Evolutionary conservation across 2,888 invertebrate species (phyloP).

Genomic region (Stenoptilia bipunctidactyla): DNA sequence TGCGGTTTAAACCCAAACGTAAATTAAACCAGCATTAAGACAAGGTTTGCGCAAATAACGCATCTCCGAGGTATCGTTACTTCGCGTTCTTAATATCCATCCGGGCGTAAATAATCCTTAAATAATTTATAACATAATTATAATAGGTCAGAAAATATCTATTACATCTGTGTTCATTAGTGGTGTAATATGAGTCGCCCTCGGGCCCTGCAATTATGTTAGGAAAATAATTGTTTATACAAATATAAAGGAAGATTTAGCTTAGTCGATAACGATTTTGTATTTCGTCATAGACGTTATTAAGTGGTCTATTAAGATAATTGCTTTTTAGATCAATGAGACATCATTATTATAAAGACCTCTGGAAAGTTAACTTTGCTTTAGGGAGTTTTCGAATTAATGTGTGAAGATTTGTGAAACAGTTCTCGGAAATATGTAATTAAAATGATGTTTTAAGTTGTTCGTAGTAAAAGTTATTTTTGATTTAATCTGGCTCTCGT

Average conservation of each 20-base stretch:
- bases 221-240: conserved; percentile 57
- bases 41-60: too few relatives aligned
- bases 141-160: conserved; percentile 60
- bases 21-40: too few relatives aligned
- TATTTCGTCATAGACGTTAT: conserved; percentile 48
- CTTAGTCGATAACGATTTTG: conserved; percentile 44
- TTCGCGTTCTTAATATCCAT: not conserved
- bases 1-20: too few relatives aligned
- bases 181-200: conserved; percentile 40
- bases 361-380: too few relatives aligned
- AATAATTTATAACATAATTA: conserved; percentile 35
- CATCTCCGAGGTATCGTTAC: not conserved
- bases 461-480: too few relatives aligned
- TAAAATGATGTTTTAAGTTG: too few relatives aligned
- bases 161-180: conserved; percentile 65
- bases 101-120: conserved; percentile 23
- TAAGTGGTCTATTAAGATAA: conserved; percentile 54
- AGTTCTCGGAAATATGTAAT: too few relatives aligned
- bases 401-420: too few relatives aligned
- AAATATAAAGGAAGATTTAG: conserved; percentile 33
- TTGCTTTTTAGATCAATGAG: conserved; percentile 46
- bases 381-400: too few relatives aligned
- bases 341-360: too few relatives aligned
- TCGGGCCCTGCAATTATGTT: conserved; percentile 49
- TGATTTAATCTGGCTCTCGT: too few relatives aligned